Evolutionary conservation across 2,888 invertebrate genomes (phyloP).

Genomic region (Euplexia lucipara): DNA sequence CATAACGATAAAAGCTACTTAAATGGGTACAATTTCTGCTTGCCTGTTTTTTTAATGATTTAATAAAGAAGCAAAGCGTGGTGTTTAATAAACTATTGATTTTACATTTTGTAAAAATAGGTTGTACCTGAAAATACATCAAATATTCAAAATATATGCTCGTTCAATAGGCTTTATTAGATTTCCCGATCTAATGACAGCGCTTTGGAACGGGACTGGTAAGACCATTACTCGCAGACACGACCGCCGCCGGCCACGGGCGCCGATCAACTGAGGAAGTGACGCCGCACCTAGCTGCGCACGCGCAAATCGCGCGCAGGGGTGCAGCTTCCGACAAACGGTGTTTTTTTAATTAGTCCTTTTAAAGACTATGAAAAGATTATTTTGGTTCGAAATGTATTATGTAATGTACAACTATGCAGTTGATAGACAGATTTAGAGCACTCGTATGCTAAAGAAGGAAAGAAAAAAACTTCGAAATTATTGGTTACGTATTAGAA

Average conservation of each 20-base stretch:
- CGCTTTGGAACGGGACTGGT: constrained; percentile 74
- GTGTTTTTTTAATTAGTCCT: constrained; percentile 66
- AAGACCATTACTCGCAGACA: constrained; percentile 82
- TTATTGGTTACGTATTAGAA: constrained; percentile 55
- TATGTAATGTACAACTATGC: constrained; percentile 58
- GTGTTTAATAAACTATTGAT: too few relatives aligned
- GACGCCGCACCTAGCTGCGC: constrained; percentile 64
- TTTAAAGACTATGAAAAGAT: constrained; percentile 59
- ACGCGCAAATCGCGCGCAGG: constrained; percentile 68
- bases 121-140: constrained; percentile 11
- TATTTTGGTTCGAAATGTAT: constrained; percentile 55
- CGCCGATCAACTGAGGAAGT: constrained; percentile 85
- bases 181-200: constrained; percentile 64
- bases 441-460: constrained; percentile 56
- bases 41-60: background rate
- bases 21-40: background rate
- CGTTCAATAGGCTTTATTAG: constrained; percentile 57
- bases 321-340: constrained; percentile 72
- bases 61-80: background rate
- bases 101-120: background rate
- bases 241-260: constrained; percentile 83
- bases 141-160: constrained; percentile 28
- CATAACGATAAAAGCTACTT: too few relatives aligned
- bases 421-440: constrained; percentile 63
- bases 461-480: constrained; percentile 56